Conservation (phyloP, 64 coral and sea anemone genomes). For the Montipora sp. region DNA sequence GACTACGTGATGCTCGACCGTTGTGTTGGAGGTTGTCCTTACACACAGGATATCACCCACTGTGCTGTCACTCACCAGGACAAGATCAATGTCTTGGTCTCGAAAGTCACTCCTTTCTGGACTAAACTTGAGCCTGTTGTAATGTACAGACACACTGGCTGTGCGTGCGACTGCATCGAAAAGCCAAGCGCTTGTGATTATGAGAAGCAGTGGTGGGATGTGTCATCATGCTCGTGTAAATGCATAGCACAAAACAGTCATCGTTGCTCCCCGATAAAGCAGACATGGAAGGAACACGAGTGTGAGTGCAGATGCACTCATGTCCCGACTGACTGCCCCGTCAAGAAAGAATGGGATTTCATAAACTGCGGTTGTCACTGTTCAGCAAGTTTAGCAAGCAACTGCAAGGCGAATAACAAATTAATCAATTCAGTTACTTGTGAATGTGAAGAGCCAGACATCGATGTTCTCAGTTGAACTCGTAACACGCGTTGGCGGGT, state of each 20-base stretch:
- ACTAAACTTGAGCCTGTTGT: background rate
- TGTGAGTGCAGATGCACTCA: background rate
- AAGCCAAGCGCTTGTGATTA: slow-evolving; percentile 30
- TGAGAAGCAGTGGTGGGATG: background rate
- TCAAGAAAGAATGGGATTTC: background rate
- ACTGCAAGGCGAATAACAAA: background rate
- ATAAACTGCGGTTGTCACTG: background rate
- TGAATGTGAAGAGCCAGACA: background rate
- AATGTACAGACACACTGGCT: slow-evolving; percentile 54
- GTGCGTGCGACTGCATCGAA: slow-evolving; percentile 40
- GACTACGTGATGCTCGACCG: slow-evolving; percentile 13
- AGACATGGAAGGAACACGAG: background rate
- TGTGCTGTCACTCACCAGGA: slow-evolving; percentile 27
- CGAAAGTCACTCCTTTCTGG: background rate
- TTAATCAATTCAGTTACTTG: background rate
- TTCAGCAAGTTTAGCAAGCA: background rate
- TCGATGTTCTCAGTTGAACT: no score
- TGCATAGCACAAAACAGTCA: background rate
- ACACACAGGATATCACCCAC: background rate
- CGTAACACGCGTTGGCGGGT: no score
- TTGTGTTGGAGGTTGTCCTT: slow-evolving; percentile 19
- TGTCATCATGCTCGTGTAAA: slow-evolving; percentile 1
- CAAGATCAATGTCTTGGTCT: background rate
- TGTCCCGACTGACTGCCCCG: background rate
- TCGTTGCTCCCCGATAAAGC: background rate